phyloP scores from a whole-genome alignment of 2,888 invertebrate species.

The Drosophila conformis region DNA sequence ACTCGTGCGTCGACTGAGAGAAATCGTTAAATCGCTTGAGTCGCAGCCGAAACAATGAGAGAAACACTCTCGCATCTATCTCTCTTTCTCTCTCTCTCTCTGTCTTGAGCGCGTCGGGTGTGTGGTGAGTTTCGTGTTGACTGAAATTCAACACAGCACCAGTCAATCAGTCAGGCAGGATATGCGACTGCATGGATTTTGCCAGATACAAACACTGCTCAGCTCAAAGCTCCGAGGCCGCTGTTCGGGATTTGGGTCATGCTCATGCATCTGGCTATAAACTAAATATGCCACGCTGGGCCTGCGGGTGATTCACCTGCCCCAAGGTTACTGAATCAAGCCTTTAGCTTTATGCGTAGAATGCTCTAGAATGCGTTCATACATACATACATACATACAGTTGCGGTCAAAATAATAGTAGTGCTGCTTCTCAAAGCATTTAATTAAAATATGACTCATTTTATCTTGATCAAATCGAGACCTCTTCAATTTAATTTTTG shows the following conservation, averaged over 20 bases:
- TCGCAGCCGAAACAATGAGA: slow-evolving; percentile 29
- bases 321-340: slow-evolving; percentile 40
- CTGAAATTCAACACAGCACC: slow-evolving; percentile 32
- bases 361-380: slow-evolving; percentile 27
- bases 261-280: slow-evolving; percentile 17
- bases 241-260: slow-evolving; percentile 54
- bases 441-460: neutral
- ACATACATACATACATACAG: neutral
- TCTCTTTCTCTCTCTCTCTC: neutral
- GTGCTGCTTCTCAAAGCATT: neutral
- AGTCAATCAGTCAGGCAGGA: slow-evolving; percentile 28
- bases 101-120: slow-evolving; percentile 5
- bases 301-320: neutral
- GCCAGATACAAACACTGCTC: slow-evolving; percentile 29
- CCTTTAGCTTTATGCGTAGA: slow-evolving; percentile 22
- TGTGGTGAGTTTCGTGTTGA: slow-evolving; percentile 41
- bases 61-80: slow-evolving; percentile 3
- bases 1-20: slow-evolving; percentile 11
- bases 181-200: slow-evolving; percentile 30
- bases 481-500: neutral
- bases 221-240: slow-evolving; percentile 43
- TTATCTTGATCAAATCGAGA: neutral
- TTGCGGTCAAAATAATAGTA: neutral
- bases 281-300: neutral
- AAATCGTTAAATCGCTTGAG: slow-evolving; percentile 49